Percentiles rank a stretch among this genome's conserved stretches.
Conservation (phyloP, 2,113 vertebrate genomes). For the Acrocephalus arundinaceus region DNA sequence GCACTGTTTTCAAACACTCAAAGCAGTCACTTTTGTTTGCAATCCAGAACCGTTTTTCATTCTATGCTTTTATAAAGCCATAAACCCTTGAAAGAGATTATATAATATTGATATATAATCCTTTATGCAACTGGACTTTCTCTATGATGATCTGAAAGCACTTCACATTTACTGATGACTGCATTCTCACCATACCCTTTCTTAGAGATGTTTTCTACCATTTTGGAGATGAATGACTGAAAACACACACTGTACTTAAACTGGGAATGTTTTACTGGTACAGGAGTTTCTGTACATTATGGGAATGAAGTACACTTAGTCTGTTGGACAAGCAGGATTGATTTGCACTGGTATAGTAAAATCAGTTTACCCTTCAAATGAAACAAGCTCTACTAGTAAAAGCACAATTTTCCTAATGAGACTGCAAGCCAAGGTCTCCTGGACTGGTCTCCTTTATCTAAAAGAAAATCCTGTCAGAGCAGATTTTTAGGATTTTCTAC, state of each 20-base stretch:
- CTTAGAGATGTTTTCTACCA: not conserved
- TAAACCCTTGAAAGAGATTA: not conserved
- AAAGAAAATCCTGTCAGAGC: not conserved
- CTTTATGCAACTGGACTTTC: not conserved
- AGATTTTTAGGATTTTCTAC: slow-evolving; percentile 36
- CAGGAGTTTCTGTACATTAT: not conserved
- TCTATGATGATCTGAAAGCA: not conserved
- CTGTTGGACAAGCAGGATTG: not conserved
- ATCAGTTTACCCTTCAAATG: not conserved
- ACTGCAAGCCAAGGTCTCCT: not conserved
- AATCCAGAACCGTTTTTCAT: not conserved
- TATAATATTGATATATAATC: not conserved
- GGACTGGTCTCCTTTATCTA: not conserved
- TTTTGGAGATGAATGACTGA: not conserved
- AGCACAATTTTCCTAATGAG: not conserved
- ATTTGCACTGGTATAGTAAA: not conserved
- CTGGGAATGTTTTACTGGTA: not conserved
- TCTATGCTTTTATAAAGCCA: not conserved
- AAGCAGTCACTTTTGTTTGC: not conserved
- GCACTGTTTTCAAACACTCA: not conserved
- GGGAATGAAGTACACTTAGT: not conserved
- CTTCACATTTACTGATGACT: not conserved
- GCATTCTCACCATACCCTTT: not conserved
- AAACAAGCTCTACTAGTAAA: not conserved
- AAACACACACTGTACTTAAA: not conserved